Evolutionary conservation across 1,140 invertebrate species (phyloP).

Genomic region (Micrasema longulum): DNA sequence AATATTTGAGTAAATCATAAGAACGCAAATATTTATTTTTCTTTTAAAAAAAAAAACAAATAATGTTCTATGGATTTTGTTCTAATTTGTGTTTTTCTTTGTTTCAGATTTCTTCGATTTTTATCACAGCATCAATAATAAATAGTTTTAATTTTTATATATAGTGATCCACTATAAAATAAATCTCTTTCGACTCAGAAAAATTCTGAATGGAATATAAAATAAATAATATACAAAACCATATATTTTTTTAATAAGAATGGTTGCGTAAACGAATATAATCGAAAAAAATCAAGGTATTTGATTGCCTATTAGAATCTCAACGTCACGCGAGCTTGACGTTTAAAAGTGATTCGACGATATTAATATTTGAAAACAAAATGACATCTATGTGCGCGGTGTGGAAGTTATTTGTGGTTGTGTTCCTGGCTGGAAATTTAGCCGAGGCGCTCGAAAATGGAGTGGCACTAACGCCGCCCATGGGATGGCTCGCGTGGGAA

Average conservation of each 20-base stretch:
- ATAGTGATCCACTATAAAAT: background rate
- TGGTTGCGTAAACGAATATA: constrained; percentile 4
- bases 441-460: constrained; percentile 78
- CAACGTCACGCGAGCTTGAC: constrained; percentile 10
- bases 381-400: constrained; percentile 26
- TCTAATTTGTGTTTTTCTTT: background rate
- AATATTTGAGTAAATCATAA: no score
- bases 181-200: background rate
- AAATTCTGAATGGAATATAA: background rate
- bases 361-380: background rate
- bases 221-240: background rate
- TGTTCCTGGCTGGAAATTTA: background rate
- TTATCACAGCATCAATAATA: background rate
- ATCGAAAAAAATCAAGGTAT: background rate
- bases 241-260: constrained; percentile 4
- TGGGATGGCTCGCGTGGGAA: constrained; percentile 94
- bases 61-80: no score
- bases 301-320: background rate
- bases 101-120: background rate
- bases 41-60: no score
- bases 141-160: background rate
- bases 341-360: constrained; percentile 15
- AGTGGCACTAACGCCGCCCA: constrained; percentile 84
- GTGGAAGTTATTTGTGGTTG: constrained; percentile 8
- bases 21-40: no score